phyloP scores from a whole-genome alignment of 2,797 vertebrate species.

The Otus scops region DNA sequence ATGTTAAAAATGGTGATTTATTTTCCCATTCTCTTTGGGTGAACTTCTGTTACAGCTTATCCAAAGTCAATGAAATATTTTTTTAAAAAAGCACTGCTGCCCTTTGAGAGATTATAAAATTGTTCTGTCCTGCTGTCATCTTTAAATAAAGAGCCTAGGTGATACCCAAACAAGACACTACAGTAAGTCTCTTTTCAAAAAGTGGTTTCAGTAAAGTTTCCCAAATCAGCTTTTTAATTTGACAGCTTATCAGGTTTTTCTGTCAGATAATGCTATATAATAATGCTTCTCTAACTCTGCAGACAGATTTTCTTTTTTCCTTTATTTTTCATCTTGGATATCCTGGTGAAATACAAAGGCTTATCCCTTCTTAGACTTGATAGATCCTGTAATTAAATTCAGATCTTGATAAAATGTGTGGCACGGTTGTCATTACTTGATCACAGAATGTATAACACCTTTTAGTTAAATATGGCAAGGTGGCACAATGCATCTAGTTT shows the following conservation, averaged over 20 bases:
- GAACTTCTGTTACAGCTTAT: neutral
- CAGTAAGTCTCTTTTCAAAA: slow-evolving; percentile 6
- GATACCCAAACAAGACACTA: neutral
- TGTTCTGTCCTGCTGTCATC: neutral
- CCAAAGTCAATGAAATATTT: neutral
- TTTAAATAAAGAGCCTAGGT: neutral
- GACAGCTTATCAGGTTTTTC: slow-evolving; percentile 28
- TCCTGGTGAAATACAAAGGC: slow-evolving; percentile 38
- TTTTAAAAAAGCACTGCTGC: neutral
- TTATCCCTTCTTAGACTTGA: slow-evolving; percentile 16
- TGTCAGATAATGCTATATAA: slow-evolving; percentile 42
- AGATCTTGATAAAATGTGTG: slow-evolving; percentile 38
- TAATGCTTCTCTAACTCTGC: slow-evolving; percentile 5
- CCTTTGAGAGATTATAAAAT: neutral
- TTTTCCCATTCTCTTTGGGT: neutral
- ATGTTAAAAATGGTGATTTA: neutral
- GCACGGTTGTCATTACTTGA: slow-evolving; percentile 47
- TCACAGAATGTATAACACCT: slow-evolving; percentile 43
- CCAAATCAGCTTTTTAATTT: slow-evolving; percentile 48
- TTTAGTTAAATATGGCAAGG: slow-evolving; percentile 33
- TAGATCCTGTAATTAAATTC: slow-evolving; percentile 65
- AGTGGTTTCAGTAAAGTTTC: slow-evolving; percentile 25
- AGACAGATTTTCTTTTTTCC: neutral
- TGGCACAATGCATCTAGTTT: slow-evolving; percentile 6
- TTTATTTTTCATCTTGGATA: slow-evolving; percentile 29